Conservation (phyloP, 1,140 invertebrate genomes). For the Trichonephila inaurata region DNA sequence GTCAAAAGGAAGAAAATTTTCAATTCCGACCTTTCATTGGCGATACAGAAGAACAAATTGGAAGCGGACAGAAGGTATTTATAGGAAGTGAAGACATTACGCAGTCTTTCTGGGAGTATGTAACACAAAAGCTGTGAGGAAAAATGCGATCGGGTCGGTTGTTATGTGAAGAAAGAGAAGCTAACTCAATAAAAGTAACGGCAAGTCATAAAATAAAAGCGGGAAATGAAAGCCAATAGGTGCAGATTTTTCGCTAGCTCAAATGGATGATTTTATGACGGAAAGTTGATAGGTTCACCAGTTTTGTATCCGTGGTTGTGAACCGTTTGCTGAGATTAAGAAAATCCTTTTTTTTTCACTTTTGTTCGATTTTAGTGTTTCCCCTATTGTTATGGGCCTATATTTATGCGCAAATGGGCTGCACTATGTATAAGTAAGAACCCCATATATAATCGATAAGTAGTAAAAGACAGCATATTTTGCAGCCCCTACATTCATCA, state of each 20-base stretch:
- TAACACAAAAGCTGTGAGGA: background rate
- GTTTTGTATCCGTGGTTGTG: background rate
- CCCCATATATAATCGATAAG: background rate
- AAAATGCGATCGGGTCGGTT: background rate
- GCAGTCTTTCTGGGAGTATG: background rate
- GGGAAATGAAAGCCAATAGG: conserved; percentile 38
- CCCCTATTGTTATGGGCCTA: background rate
- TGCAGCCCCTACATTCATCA: no score
- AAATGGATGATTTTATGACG: conserved; percentile 30
- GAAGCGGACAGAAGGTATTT: background rate
- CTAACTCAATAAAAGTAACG: conserved; percentile 44
- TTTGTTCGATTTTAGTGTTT: background rate
- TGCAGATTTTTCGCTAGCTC: background rate
- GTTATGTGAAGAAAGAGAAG: conserved; percentile 1
- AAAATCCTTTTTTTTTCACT: background rate
- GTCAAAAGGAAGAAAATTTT: background rate
- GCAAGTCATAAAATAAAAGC: conserved; percentile 35
- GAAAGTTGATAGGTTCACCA: background rate
- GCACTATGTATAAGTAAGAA: background rate
- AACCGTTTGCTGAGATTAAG: background rate
- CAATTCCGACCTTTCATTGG: background rate
- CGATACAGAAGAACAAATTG: background rate
- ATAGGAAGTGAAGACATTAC: background rate
- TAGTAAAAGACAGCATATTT: no score
- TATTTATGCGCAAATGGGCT: background rate